phyloP scores from a whole-genome alignment of 2,113 vertebrate genomes.

The Empidonax traillii region DNA sequence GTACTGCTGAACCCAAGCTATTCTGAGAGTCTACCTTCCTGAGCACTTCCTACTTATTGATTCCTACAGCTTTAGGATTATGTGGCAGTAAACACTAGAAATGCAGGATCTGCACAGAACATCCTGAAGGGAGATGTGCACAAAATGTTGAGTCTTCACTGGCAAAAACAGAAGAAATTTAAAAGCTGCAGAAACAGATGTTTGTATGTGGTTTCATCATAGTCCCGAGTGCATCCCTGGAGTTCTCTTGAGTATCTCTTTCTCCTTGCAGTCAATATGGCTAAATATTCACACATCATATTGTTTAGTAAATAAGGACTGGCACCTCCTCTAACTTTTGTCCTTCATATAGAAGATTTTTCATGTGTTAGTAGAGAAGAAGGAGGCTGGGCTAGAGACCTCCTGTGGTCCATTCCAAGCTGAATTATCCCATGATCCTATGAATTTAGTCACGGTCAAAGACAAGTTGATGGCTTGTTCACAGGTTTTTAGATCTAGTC shows the following conservation, averaged over 20 bases:
- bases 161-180: neutral
- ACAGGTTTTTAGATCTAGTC: neutral
- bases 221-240: accelerated
- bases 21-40: neutral
- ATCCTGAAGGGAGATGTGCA: neutral
- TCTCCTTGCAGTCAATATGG: neutral
- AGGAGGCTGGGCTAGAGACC: neutral
- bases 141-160: neutral
- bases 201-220: neutral
- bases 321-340: neutral
- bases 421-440: neutral
- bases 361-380: neutral
- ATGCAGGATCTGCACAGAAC: neutral
- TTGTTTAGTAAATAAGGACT: neutral
- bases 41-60: neutral
- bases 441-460: neutral
- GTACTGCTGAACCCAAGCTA: neutral
- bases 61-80: neutral
- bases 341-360: neutral
- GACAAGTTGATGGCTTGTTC: neutral
- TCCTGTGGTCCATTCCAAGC: neutral
- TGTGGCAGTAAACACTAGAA: neutral
- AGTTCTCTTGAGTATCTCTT: neutral
- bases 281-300: neutral
- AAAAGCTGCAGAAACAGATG: neutral